Percentiles rank a stretch among this genome's conserved stretches.
These are phyloP conservation scores for Priapulus caudatus DNA, from an alignment of 2,888 invertebrate species.

Conservation along the genomic window DNA sequence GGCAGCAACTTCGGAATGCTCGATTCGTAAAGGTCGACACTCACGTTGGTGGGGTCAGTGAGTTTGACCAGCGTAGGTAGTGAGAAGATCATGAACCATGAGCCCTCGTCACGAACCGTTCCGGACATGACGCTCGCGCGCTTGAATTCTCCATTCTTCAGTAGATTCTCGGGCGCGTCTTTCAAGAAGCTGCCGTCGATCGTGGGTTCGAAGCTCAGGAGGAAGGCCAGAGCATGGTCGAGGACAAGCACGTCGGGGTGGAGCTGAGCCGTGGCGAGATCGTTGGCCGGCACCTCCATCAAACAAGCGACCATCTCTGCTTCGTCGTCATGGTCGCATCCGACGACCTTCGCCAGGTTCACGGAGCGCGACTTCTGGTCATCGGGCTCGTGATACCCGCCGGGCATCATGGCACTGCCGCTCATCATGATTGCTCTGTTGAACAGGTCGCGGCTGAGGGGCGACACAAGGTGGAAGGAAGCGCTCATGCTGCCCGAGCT, in stretches of 20 bases:
- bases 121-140: too few relatives aligned
- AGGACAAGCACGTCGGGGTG: background rate
- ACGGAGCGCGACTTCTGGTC: background rate
- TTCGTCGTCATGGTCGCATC: background rate
- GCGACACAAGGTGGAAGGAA: background rate
- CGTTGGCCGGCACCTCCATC: background rate
- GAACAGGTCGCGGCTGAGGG: background rate
- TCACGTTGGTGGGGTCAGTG: too few relatives aligned
- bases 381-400: background rate
- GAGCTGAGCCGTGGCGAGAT: background rate
- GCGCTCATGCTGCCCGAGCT: background rate
- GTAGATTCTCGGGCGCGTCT: too few relatives aligned
- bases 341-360: background rate
- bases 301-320: background rate
- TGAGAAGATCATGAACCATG: too few relatives aligned
- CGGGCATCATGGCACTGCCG: too few relatives aligned
- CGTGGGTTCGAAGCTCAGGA: too few relatives aligned
- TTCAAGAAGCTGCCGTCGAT: background rate
- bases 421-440: background rate
- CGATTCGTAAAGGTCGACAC: too few relatives aligned
- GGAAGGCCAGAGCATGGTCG: too few relatives aligned
- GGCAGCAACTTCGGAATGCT: too few relatives aligned
- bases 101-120: too few relatives aligned
- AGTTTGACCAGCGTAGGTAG: too few relatives aligned
- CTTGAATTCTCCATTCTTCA: too few relatives aligned